Evolutionary conservation across 2,797 vertebrate species (phyloP).

Genomic region (Tokudaia muenninki): DNA sequence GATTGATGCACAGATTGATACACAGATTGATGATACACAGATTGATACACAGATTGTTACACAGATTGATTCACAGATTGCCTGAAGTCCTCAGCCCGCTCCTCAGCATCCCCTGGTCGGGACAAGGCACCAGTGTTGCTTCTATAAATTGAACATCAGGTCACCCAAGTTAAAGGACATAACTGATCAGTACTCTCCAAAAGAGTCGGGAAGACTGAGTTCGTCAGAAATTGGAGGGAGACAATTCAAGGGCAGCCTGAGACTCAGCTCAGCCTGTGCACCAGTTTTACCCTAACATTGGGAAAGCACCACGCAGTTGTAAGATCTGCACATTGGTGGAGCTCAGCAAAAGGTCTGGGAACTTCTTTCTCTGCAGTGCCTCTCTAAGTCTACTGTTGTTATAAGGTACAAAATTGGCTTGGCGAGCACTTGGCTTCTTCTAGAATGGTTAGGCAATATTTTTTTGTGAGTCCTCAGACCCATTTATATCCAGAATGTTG

Average conservation of each 20-base stretch:
- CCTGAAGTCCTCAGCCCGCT: not conserved
- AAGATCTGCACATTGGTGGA: not conserved
- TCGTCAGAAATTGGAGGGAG: not conserved
- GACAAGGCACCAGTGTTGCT: not conserved
- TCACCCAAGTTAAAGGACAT: not conserved
- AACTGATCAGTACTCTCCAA: not conserved
- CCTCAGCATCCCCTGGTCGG: not conserved
- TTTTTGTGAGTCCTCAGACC: not conserved
- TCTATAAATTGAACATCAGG: not conserved
- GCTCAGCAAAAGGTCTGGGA: not conserved
- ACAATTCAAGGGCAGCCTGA: not conserved
- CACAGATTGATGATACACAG: no score
- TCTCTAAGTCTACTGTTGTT: not conserved
- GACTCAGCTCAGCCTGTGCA: not conserved
- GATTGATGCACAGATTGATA: no score
- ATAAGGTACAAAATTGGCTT: not conserved
- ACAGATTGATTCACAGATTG: no score
- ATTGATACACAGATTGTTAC: no score
- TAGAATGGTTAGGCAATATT: not conserved
- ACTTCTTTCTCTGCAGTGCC: not conserved
- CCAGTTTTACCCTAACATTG: not conserved
- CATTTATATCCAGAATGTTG: conserved; percentile 3
- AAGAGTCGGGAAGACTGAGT: not conserved
- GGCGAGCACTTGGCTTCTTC: not conserved
- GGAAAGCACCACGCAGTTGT: fast-evolving